phyloP scores from a whole-genome alignment of 2,888 invertebrate species.

The Xestia c-nigrum region DNA sequence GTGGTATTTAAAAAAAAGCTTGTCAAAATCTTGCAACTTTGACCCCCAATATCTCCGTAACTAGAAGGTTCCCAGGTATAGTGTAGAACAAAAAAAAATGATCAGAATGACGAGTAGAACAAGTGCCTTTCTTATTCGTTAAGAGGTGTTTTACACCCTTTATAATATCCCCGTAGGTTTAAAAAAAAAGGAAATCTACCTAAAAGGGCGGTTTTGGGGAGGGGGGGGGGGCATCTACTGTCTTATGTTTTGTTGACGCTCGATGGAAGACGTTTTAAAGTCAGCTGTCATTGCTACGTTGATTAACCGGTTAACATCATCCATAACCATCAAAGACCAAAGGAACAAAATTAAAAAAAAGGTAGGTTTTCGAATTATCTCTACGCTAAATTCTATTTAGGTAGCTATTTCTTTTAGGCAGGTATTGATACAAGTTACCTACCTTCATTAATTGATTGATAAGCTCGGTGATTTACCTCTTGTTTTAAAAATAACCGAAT shows the following conservation, averaged over 20 bases:
- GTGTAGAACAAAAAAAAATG: no score
- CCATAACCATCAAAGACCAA: background rate
- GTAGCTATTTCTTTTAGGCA: background rate
- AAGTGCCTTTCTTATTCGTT: no score
- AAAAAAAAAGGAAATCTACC: no score
- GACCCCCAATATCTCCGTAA: no score
- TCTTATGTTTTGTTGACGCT: background rate
- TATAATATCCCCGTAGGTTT: no score
- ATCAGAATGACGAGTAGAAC: no score
- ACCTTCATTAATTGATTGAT: slow-evolving; percentile 5
- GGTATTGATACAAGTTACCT: background rate
- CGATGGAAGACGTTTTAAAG: background rate
- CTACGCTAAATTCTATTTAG: background rate
- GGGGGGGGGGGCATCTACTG: background rate
- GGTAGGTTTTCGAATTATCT: background rate
- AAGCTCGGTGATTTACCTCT: slow-evolving; percentile 5
- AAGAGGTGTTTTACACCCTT: no score
- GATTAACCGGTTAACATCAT: background rate
- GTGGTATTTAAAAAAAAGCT: no score
- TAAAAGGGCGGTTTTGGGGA: no score
- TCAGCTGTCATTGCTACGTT: background rate
- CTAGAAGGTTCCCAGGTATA: no score
- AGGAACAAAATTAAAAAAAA: background rate
- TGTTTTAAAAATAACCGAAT: background rate
- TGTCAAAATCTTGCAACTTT: no score